Base-by-base conservation (phyloP, 2,888 invertebrate genomes). In the Netelia virgata region DNA sequence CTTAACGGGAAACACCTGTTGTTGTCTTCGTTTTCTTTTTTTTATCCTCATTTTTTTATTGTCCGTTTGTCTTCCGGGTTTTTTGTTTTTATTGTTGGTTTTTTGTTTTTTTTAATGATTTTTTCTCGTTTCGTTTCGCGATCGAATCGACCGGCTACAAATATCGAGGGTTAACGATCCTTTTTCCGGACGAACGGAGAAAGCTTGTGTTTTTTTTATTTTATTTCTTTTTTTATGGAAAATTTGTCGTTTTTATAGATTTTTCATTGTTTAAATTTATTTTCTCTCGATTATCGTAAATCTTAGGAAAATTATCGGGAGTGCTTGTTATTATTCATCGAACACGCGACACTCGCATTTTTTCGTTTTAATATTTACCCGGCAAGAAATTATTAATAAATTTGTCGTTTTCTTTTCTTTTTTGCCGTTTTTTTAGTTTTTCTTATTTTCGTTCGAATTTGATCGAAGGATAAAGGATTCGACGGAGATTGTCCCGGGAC, bases 1-100 rank as follows among this genome's bases (percentile, higher is more conserved):
- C 79, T 70, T 70, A 83, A 76, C 80, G 69, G 80, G 6, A 36
- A 83, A 83, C 83, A 83, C 83, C 83, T 80, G 36, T 36, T 36
- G 83, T 83, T 83, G 80, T 83, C 53, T 72, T 61, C 64, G 43
- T 72, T 82, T 80, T 70, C 68, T 57, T 64, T 18, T 53, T 63
- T 59, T 68, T 43, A n/a, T n/a, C n/a, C n/a, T n/a, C n/a, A n/a
- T n/a, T 6, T 14, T 59, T 14, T 59, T n/a, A 23, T 5, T 36
- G 8, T 0, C 6, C 36, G 36, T 36, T 36, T 36, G 36, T 6
- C 1, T 36, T 36, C 6, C 0, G 0, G 6, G 28, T 0, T 5
- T 36, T 5, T 36, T 8, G 0, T 6, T 36, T 36, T 6, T n/a
- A n/a, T n/a, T n/a, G n/a, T n/a, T n/a, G n/a, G 23, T 1, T 36